phyloP scores from a whole-genome alignment of 2,797 vertebrate species.

The Catostomus latipinnis region DNA sequence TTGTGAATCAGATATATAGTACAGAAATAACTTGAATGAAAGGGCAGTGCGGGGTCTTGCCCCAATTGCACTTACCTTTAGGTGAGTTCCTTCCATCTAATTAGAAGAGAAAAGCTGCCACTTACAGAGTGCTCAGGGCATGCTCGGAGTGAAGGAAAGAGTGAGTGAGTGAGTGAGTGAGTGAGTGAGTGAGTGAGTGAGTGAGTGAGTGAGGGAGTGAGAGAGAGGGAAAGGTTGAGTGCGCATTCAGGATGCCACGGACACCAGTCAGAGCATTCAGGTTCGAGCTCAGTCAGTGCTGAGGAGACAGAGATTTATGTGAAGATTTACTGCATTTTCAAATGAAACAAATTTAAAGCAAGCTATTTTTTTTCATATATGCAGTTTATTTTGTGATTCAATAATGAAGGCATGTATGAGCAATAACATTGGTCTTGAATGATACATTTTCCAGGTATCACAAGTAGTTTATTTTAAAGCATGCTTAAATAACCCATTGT shows the following conservation, averaged over 20 bases:
- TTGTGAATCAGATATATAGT: constrained; percentile 29
- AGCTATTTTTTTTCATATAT: neutral
- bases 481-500: constrained; percentile 24
- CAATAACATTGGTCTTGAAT: too few species aligned
- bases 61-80: constrained; percentile 73
- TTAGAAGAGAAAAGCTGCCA: constrained; percentile 87
- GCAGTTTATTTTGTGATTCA: too few species aligned
- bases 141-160: constrained; percentile 2
- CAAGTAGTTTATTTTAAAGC: constrained; percentile 14
- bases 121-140: constrained; percentile 76
- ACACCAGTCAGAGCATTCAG: constrained; percentile 84
- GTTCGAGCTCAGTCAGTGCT: constrained; percentile 66
- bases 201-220: neutral
- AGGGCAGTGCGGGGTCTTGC: constrained; percentile 34
- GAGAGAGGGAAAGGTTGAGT: constrained; percentile 66
- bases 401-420: too few species aligned
- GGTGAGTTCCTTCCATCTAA: constrained; percentile 78
- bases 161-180: neutral
- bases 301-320: constrained; percentile 3
- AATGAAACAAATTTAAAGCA: neutral
- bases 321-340: constrained; percentile 4
- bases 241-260: constrained; percentile 89
- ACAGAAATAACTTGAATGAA: constrained; percentile 23
- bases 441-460: neutral
- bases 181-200: neutral